Evolutionary conservation across 37 sponge, comb jelly and placozoan species (phyloP), one percentile per base, ranked within the genome.

Genomic region (Aplysina aerophoba): DNA sequence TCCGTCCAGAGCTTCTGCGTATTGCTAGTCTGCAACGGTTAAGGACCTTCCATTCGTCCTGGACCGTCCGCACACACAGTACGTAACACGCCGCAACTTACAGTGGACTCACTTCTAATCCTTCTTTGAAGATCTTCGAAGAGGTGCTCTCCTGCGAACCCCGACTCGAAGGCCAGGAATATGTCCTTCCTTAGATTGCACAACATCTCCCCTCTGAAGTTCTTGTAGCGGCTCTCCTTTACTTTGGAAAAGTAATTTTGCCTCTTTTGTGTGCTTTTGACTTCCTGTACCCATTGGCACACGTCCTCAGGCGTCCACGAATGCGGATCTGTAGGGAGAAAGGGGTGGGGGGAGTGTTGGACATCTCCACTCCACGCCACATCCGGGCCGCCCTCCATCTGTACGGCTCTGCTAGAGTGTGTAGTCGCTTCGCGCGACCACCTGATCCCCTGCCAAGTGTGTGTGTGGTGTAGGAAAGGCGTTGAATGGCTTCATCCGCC

Each of bases 111-210:
- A 75, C 78, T 40, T 38, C 53, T 31, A 17, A 20, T 41, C 25
- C 78, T 75, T 54, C 11, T 75, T 17, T 75, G 78, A 75, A 75
- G 78, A 25, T 75, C 78, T 24, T 75, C 53, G 11, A 41, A 75
- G 54, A 75, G 44, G 12, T 40, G n/a, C 53, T 75, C 78, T 41
- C 78, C 78, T 40, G 78, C 78, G 15, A 75, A 19, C 3, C 78
- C 78, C 37, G 44, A 22, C 53, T 75, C 78, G 40, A 75, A 75
- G 19, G 78, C 78, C 39, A 75, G 78, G 25, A 75, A 75, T 37
- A 75, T 75, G 21, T 75, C 78, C 37, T 24, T 75, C 44, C 78
- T 75, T 4, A 75, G 44, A 15, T 12, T 50, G 25, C 78, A 75
- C 37, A 75, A 24, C 16, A 75, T 44, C 38, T 75, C n/a, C n/a